Evolutionary conservation across 2,113 vertebrate species (phyloP), one percentile per base, ranked within the genome.

Genomic region (Shinisaurus crocodilurus): DNA sequence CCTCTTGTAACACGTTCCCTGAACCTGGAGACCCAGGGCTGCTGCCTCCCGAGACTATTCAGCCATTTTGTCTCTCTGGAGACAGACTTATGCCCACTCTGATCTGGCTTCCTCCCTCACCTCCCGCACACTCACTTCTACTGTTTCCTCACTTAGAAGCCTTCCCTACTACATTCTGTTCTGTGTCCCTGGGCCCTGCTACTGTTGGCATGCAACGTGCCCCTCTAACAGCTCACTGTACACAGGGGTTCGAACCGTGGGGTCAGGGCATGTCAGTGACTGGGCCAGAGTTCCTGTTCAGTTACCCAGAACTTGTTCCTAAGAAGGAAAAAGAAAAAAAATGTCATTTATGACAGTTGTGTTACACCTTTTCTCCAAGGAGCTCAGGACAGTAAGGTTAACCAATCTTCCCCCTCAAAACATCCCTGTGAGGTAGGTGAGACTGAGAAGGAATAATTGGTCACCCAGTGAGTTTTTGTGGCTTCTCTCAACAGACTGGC

Each of bases 301-400:
- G 48, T 57, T 40, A 72, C 50, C 50, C 32, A 48, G 48, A 82
- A 27, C 80, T 79, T 57, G 60, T 85, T 85, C 89, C 89, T 90
- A 60, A 79, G 65, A 65, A 85, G 48, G n/a, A 90, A 72, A 80
- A 54, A 90, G 34, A 90, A 45, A 89, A 34, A 65, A 89, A 43
- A 84, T 74, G 6, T 20, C 43, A 40, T 48, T n/a, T 32, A 54
- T 54, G 10, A 79, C 9, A 37, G 16, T 25, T 50, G 63, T 45
- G 13, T 40, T 63, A 8, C 29, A 32, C 6, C 18, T 60, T n/a
- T 18, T 40, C 57, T 45, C 81, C 57, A 60, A 65, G 40, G 15
- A 15, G 25, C 34, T 60, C 40, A 45, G 40, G 67, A 23, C 9
- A 60, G 25, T 23, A 32, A 10, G 5, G 15, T 12, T 89, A 45